Conservation (phyloP, 2,797 vertebrate species). For the Alcedo quadribrachys region DNA sequence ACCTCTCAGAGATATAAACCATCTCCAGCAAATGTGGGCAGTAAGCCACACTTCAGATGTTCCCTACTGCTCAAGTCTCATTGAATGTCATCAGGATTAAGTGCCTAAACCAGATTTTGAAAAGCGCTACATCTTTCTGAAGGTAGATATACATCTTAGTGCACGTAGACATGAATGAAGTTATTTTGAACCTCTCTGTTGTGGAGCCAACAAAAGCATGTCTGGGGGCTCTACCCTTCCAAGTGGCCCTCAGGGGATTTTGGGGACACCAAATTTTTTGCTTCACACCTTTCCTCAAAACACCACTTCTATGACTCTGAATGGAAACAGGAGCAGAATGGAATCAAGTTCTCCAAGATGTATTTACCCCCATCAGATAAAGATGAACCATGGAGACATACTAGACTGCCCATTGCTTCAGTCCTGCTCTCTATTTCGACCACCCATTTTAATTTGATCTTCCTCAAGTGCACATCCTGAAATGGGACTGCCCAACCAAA, state of each 20-base stretch:
- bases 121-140: not conserved
- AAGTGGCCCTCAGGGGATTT: not conserved
- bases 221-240: not conserved
- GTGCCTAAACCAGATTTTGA: not conserved
- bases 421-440: not conserved
- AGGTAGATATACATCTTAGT: not conserved
- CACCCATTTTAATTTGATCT: not conserved
- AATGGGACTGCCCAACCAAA: not conserved
- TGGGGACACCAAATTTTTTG: not conserved
- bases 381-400: not conserved
- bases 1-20: not conserved
- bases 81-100: not conserved
- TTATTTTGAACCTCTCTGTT: not conserved
- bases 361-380: not conserved
- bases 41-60: not conserved
- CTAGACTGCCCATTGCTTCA: accelerated
- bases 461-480: not conserved
- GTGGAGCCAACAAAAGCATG: not conserved
- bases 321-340: not conserved
- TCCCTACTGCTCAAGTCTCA: not conserved
- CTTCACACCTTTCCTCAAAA: not conserved
- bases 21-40: not conserved
- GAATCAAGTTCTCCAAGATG: not conserved
- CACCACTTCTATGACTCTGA: not conserved
- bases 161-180: accelerated